Evolutionary conservation across 2,113 vertebrate species (phyloP).

Genomic region (Ifrita kowaldi): DNA sequence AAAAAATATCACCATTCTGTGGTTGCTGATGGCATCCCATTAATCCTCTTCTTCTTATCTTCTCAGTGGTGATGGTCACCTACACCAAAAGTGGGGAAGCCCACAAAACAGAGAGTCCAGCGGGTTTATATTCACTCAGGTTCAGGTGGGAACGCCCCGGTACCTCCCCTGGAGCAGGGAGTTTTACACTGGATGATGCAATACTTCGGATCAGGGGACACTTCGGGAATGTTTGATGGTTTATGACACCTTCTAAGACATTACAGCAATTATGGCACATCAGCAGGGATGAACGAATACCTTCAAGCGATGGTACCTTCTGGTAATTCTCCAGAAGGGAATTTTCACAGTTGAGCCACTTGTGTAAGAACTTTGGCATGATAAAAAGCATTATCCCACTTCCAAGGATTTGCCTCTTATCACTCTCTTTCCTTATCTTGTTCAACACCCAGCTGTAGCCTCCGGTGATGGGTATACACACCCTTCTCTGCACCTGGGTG

Average conservation of each 20-base stretch:
- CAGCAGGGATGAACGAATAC: background rate
- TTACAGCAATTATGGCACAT: background rate
- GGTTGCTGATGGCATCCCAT: background rate
- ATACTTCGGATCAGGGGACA: background rate
- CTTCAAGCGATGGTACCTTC: background rate
- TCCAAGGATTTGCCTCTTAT: background rate
- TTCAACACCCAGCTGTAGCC: background rate
- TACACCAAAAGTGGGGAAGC: background rate
- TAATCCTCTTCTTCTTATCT: background rate
- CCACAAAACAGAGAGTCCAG: background rate
- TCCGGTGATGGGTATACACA: background rate
- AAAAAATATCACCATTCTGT: background rate
- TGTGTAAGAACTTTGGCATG: background rate
- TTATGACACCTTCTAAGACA: background rate
- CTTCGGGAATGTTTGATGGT: background rate
- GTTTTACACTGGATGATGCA: background rate
- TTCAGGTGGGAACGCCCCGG: background rate
- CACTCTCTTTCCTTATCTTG: background rate
- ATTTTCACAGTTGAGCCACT: background rate
- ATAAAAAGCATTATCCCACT: background rate
- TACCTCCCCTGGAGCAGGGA: background rate
- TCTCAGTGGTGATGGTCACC: background rate
- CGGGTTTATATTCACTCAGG: background rate
- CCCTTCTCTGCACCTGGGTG: rapidly evolving
- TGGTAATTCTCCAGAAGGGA: background rate